A percentile compares a stretch with the other conserved stretches of the same genome.
These are phyloP conservation scores for Melinaea menophilus DNA, from an alignment of 2,888 invertebrate genomes.

Conservation along the genomic window DNA sequence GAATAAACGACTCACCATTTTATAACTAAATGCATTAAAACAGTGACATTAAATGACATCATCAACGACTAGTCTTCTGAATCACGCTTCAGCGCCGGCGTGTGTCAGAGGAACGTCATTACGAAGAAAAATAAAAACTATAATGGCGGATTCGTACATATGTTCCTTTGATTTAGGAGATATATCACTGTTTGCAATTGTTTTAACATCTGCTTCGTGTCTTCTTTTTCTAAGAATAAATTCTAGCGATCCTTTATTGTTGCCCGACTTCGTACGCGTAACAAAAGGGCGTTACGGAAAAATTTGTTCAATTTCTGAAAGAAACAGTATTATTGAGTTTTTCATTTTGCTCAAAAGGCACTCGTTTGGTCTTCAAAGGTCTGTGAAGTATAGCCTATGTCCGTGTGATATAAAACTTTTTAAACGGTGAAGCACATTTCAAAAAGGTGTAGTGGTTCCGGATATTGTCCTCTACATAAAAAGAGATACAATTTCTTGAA, in stretches of 20 bases:
- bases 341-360: no score
- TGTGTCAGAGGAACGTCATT: conserved; percentile 16
- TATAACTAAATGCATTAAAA: conserved; percentile 5
- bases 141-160: neutral
- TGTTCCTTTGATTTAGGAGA: neutral
- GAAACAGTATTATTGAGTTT: neutral
- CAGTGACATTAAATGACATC: conserved; percentile 26
- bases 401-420: no score
- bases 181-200: neutral
- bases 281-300: neutral
- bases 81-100: conserved; percentile 13
- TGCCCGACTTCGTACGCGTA: neutral
- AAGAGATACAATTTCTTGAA: no score
- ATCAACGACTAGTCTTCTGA: conserved; percentile 17
- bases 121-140: neutral
- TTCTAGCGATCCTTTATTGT: conserved; percentile 3
- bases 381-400: no score
- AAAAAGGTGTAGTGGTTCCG: no score
- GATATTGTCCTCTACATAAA: no score
- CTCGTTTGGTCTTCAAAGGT: no score
- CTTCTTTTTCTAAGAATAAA: neutral
- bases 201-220: conserved; percentile 1
- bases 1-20: conserved; percentile 7
- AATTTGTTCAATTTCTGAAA: neutral
- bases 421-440: no score